Conservation (phyloP, 2,113 vertebrate genomes). For the Lipophrys pholis region DNA sequence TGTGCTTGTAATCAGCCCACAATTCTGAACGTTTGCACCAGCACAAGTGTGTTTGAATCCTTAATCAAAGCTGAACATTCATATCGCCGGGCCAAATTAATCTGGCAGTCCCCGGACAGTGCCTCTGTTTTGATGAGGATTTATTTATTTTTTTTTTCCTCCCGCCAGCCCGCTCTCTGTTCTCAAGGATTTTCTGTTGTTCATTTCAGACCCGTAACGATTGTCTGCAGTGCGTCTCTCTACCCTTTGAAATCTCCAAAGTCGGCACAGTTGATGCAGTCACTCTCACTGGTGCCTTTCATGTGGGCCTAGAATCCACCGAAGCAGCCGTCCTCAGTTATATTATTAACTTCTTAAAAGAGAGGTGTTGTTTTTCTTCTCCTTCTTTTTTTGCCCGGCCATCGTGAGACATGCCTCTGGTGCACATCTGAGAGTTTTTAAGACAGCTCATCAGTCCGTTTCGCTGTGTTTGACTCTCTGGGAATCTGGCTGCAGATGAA, state of each 20-base stretch:
- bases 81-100: conserved; percentile 8
- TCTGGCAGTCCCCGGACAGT: conserved; percentile 37
- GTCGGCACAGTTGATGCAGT: conserved; percentile 36
- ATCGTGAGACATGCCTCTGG: too few relatives aligned
- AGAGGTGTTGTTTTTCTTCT: conserved; percentile 3
- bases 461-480: conserved; percentile 37
- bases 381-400: too few relatives aligned
- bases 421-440: conserved; percentile 16
- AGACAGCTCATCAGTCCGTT: conserved; percentile 21
- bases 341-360: conserved; percentile 24
- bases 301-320: conserved; percentile 37
- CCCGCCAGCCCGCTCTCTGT: conserved; percentile 47
- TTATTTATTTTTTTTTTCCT: conserved; percentile 30
- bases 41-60: conserved; percentile 40
- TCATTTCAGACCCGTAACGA: conserved; percentile 56
- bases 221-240: conserved; percentile 58
- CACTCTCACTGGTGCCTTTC: conserved; percentile 48
- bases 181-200: conserved; percentile 50
- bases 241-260: conserved; percentile 55
- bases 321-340: conserved; percentile 31
- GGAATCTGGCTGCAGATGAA: conserved; percentile 64
- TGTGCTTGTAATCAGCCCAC: conserved; percentile 31
- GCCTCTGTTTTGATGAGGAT: conserved; percentile 61
- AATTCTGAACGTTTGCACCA: conserved; percentile 18
- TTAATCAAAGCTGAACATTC: conserved; percentile 59